These are phyloP conservation scores for Molossus molossus DNA, from an alignment of 2,797 vertebrate genomes.

Conservation along the genomic window DNA sequence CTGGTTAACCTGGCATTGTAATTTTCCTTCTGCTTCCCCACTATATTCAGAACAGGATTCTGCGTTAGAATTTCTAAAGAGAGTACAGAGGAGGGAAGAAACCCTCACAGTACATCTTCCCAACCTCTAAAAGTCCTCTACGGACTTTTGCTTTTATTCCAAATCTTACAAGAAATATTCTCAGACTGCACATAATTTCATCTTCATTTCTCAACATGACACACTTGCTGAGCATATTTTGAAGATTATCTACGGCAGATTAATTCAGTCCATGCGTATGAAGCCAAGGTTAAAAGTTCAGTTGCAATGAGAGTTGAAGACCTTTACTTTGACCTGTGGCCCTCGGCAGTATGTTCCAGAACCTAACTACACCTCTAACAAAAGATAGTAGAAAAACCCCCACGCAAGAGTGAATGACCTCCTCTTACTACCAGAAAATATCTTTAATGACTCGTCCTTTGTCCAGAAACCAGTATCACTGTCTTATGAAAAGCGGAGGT, in stretches of 20 bases:
- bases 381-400: neutral
- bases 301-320: neutral
- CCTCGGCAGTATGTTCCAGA: neutral
- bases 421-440: neutral
- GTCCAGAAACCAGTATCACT: neutral
- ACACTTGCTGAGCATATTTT: neutral
- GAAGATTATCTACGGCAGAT: neutral
- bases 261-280: constrained; percentile 2
- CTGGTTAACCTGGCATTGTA: constrained; percentile 12
- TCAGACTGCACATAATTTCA: constrained; percentile 15
- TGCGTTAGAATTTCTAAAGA: constrained; percentile 32
- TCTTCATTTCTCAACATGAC: neutral
- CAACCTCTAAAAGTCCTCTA: neutral
- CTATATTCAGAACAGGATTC: constrained; percentile 61
- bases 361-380: neutral
- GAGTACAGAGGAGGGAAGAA: neutral
- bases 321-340: neutral
- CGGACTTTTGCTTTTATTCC: neutral
- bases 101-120: neutral
- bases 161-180: neutral
- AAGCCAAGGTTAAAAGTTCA: constrained; percentile 56
- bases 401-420: neutral
- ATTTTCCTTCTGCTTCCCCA: constrained; percentile 22
- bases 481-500: neutral
- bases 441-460: neutral